A percentile compares a stretch with the other conserved stretches of the same genome.
phyloP scores from a whole-genome alignment of 2,113 vertebrate species.

The Mus musculus region GRCm39 chr17:8956501-8957000 shows the following conservation, averaged over 20 bases:
- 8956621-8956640: not conserved
- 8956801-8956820: not conserved
- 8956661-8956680: not conserved
- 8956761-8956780: rapidly evolving
- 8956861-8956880: not conserved
- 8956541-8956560: no score
- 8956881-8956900: not conserved
- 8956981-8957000: not conserved
- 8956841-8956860: not conserved
- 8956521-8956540: not conserved
- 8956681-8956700: not conserved
- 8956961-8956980: rapidly evolving
- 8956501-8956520: not conserved
- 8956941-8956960: no score
- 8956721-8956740: not conserved
- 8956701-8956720: not conserved
- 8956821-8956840: not conserved
- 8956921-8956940: not conserved
- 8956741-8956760: no score
- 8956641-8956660: not conserved
- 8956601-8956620: not conserved
- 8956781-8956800: no score
- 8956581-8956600: no score
- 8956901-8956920: not conserved
- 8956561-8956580: no score